Base-by-base conservation (phyloP, 2,797 vertebrate species). In the Crossoptilon crossoptilon region DNA sequence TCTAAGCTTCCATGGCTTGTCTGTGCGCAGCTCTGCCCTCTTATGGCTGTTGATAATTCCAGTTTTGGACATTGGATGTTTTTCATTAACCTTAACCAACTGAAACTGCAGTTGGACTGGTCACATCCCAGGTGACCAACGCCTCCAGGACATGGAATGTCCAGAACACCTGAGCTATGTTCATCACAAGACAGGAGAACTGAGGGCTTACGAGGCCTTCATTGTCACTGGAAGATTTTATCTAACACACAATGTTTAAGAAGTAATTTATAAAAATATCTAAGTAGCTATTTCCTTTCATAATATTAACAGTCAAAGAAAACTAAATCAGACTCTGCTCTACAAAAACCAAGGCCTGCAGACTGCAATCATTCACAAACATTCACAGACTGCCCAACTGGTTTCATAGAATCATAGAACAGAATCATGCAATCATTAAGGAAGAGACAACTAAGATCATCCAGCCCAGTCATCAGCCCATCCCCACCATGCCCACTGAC, bases 121-220 rank as follows among this genome's bases (percentile, higher is more conserved):
- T 37, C 73, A 27, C 41, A 29, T 43, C 29, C 23, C 3, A 58
- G 3, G 26, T 43, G 33, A 35, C 22, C 24, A 46, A 6, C 0
- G 0, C 11, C 5, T 23, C 31, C 4, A 23, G 46, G 48, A 75
- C 27, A 15, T 17, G 21, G 59, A 6, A 23, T 23, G 39, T 6
- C 9, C 29, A 1, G 15, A 33, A 29, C 48, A 3, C 27, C 59
- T 67, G 16, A 22, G 33, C 44, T 0, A 0, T 5, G 5, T 11
- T 43, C 51, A 10, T 15, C 26, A 13, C 4, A 16, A 44, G 27
- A 8, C 27, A n/a, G 31, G 11, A 59, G 27, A 19, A 23, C 9
- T 46, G 62, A 48, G 8, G 31, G 43, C 35, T 48, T 59, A 35
- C 31, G 37, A 64, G 71, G 15, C 24, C 21, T 31, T 39, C 35